A percentile compares a stretch with the other conserved stretches of the same genome.
These are phyloP conservation scores for Pteronotus mesoamericanus DNA, from an alignment of 2,797 vertebrate species.

Conservation along the genomic window DNA sequence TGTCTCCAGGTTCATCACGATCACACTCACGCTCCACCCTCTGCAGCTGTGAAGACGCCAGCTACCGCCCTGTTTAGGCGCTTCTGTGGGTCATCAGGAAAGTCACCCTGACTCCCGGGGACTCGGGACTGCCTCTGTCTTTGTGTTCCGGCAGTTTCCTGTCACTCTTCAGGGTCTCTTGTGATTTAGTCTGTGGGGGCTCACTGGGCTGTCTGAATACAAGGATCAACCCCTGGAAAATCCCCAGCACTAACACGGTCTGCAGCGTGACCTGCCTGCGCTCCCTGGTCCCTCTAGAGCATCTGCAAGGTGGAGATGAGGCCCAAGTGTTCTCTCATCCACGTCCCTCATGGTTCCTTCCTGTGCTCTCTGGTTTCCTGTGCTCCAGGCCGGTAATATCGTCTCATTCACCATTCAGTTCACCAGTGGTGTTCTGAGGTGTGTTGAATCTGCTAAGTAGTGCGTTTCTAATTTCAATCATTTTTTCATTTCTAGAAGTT, in stretches of 20 bases:
- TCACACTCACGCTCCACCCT: too few relatives aligned
- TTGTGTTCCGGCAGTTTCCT: too few relatives aligned
- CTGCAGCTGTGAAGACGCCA: accelerated
- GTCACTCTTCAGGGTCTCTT: background rate
- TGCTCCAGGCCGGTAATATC: background rate
- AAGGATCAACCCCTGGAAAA: background rate
- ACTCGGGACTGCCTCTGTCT: background rate
- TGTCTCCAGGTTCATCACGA: background rate
- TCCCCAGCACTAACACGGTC: background rate
- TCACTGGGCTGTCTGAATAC: background rate
- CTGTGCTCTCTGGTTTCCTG: background rate
- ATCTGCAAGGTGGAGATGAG: too few relatives aligned
- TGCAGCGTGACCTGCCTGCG: background rate
- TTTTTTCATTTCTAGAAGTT: background rate
- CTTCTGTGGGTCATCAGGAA: background rate
- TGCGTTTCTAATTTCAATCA: background rate
- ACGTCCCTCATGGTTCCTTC: background rate
- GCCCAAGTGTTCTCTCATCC: background rate
- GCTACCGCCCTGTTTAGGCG: background rate
- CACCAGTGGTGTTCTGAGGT: background rate
- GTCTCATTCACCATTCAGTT: too few relatives aligned
- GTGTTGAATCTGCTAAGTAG: background rate
- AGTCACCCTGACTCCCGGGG: background rate
- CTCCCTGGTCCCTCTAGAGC: background rate
- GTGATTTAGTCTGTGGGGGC: too few relatives aligned